Evolutionary conservation across 2,113 vertebrate species (phyloP).

Genomic region (Semicossyphus pulcher): DNA sequence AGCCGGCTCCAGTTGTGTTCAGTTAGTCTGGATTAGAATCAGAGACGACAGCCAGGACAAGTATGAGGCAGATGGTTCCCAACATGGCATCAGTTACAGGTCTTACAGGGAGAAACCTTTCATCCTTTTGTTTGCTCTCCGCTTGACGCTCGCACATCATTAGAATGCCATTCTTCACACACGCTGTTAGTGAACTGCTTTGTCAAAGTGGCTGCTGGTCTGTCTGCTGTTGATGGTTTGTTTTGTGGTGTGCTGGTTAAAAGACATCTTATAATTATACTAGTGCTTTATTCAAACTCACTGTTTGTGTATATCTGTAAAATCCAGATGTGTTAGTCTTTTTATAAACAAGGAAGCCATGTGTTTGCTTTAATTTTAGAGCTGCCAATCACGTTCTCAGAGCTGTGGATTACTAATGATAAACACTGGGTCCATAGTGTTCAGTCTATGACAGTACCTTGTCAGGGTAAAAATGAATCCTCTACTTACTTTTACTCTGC

Average conservation of each 20-base stretch:
- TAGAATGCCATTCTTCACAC: constrained; percentile 91
- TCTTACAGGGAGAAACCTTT: constrained; percentile 89
- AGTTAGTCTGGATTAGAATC: constrained; percentile 91
- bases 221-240: constrained; percentile 84
- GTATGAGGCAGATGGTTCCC: constrained; percentile 93
- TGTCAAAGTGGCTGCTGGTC: constrained; percentile 80
- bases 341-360: not conserved
- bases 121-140: constrained; percentile 84
- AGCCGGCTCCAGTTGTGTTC: constrained; percentile 89
- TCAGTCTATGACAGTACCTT: constrained; percentile 1
- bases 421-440: constrained; percentile 29
- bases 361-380: constrained; percentile 25
- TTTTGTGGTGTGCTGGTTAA: constrained; percentile 81
- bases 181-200: constrained; percentile 84
- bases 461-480: too few relatives aligned
- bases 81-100: constrained; percentile 93
- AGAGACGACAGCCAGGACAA: constrained; percentile 92
- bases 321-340: constrained; percentile 3
- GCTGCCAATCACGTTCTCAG: constrained; percentile 13
- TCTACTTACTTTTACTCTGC: too few relatives aligned
- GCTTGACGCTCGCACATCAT: constrained; percentile 74
- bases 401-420: constrained; percentile 7
- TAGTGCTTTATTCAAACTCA: not conserved
- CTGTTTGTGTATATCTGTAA: not conserved
- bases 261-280: too few relatives aligned